These are phyloP conservation scores for Lepidothrix coronata DNA, from an alignment of 2,113 vertebrate genomes.

Conservation along the genomic window DNA sequence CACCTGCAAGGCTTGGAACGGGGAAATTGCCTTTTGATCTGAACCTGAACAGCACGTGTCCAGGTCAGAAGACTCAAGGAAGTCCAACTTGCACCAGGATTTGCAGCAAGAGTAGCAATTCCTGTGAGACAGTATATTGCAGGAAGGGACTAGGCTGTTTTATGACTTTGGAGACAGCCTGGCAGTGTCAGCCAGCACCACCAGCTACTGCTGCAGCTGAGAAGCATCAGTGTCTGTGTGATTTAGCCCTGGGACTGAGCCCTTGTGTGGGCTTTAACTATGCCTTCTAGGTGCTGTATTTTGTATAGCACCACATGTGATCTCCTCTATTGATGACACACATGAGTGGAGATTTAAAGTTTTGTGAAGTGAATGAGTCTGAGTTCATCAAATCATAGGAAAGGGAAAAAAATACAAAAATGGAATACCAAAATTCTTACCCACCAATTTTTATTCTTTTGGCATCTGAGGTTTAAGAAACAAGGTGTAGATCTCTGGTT, in stretches of 20 bases:
- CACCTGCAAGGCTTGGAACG: rapidly evolving
- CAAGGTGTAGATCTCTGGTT: not conserved
- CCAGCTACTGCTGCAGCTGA: not conserved
- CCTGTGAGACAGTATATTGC: not conserved
- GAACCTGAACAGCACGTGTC: not conserved
- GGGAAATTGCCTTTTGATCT: not conserved
- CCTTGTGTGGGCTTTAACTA: rapidly evolving
- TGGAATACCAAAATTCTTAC: not conserved
- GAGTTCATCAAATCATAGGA: not conserved
- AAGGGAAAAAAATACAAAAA: not conserved
- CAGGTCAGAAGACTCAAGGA: not conserved
- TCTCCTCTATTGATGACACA: not conserved
- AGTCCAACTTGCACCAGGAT: not conserved
- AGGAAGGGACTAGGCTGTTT: not conserved
- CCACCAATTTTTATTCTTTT: not conserved
- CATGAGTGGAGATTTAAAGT: rapidly evolving
- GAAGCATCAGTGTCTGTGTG: rapidly evolving
- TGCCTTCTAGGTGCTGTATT: not conserved
- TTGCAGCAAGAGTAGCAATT: not conserved
- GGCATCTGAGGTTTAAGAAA: not conserved
- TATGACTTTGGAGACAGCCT: not conserved
- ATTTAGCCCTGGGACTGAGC: not conserved
- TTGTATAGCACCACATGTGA: rapidly evolving
- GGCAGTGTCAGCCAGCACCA: not conserved
- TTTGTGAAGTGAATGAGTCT: not conserved